Percentiles rank a stretch among this genome's conserved stretches.
phyloP scores from a whole-genome alignment of 2,888 invertebrate genomes.

The Galerucella pusilla region DNA sequence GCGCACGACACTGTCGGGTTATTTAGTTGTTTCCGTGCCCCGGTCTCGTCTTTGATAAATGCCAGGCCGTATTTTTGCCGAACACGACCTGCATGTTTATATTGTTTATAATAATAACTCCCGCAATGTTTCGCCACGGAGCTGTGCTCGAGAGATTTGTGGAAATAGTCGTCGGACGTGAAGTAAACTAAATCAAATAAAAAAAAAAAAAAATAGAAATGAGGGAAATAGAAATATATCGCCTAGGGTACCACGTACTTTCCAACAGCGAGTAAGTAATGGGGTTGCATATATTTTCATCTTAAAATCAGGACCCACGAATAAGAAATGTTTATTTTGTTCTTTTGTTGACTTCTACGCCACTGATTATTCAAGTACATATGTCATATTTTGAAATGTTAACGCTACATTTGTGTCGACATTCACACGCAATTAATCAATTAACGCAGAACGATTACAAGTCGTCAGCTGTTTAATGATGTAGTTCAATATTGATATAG shows the following conservation, averaged over 20 bases:
- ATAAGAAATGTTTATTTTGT: background rate
- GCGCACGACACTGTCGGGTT: conserved; percentile 31
- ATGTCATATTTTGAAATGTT: background rate
- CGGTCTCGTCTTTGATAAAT: conserved; percentile 33
- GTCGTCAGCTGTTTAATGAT: background rate
- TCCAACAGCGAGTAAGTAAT: conserved; percentile 14
- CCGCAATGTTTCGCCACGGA: conserved; percentile 25
- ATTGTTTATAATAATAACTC: conserved; percentile 44
- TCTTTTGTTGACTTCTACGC: background rate
- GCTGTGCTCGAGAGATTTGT: conserved; percentile 36
- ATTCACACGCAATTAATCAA: background rate
- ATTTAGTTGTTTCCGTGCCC: conserved; percentile 36
- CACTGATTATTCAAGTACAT: background rate
- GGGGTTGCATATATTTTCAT: conserved; percentile 23
- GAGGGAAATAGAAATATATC: conserved; percentile 24
- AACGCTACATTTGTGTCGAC: background rate
- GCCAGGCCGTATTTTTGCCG: conserved; percentile 38
- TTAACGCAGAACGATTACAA: background rate
- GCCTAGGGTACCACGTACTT: conserved; percentile 28
- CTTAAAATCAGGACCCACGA: background rate
- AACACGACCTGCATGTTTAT: conserved; percentile 42
- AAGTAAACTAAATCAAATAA: conserved; percentile 39
- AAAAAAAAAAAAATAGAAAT: conserved; percentile 9
- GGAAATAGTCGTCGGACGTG: conserved; percentile 38
- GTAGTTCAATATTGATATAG: background rate